Evolutionary conservation across 2,113 vertebrate species (phyloP).

Genomic region (Phyllostomus discolor): DNA sequence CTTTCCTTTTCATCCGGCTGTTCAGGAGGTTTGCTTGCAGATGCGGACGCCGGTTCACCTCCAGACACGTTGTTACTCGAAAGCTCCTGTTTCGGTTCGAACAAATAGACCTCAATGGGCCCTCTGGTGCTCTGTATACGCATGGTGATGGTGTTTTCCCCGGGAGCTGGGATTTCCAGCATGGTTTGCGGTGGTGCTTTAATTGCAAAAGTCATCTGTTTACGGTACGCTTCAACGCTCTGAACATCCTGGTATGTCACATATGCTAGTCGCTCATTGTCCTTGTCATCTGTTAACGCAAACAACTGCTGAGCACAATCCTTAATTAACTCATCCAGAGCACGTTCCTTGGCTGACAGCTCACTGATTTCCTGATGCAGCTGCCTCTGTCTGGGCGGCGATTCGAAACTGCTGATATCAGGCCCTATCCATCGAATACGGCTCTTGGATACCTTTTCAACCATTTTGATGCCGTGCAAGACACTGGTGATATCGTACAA

Average conservation of each 20-base stretch:
- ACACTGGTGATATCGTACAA: slow-evolving; percentile 93
- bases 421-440: slow-evolving; percentile 89
- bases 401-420: slow-evolving; percentile 72
- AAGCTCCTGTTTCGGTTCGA: slow-evolving; percentile 79
- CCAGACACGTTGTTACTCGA: neutral
- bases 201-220: slow-evolving; percentile 91
- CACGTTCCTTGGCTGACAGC: slow-evolving; percentile 89
- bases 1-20: slow-evolving; percentile 55
- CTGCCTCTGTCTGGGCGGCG: slow-evolving; percentile 66
- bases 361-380: slow-evolving; percentile 84
- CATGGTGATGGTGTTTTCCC: slow-evolving; percentile 87
- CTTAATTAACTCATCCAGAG: slow-evolving; percentile 91
- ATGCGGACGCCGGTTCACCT: neutral
- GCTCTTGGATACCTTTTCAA: slow-evolving; percentile 87
- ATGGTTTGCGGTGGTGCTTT: slow-evolving; percentile 93
- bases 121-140: slow-evolving; percentile 87
- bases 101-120: slow-evolving; percentile 85
- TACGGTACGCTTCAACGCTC: slow-evolving; percentile 84
- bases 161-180: slow-evolving; percentile 90
- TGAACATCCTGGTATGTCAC: slow-evolving; percentile 91
- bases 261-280: slow-evolving; percentile 89
- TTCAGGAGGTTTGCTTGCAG: neutral
- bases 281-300: slow-evolving; percentile 85
- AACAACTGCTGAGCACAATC: slow-evolving; percentile 91
- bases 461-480: slow-evolving; percentile 85